Base-by-base conservation (phyloP, 2,113 vertebrate species). In the Phyllostomus hastatus region DNA sequence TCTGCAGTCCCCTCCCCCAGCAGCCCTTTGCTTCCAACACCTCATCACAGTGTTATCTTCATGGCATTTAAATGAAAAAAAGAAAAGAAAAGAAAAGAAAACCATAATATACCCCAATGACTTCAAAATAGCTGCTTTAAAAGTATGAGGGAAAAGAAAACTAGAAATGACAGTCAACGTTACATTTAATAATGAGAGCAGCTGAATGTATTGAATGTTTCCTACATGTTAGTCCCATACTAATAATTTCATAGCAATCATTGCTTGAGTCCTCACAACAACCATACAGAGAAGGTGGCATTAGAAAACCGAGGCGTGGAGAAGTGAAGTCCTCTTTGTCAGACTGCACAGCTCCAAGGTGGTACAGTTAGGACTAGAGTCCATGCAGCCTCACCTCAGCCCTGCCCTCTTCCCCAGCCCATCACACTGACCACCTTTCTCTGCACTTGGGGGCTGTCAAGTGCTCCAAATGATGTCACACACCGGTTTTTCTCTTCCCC, bases 371-470 rank as follows among this genome's bases (percentile, higher is more conserved):
- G 38, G 20, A 24, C 2, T 7, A 28, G 61, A 7, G 5, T 52
- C 5, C 22, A 2, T 9, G 2, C 9, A 14, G 3, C 5, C 50
- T 83, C 15, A 1, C 4, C 16, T 12, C 50, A 6, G 4, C 8
- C 3, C 52, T 31, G 7, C 0, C 22, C 0, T 61, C 43, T 41
- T 70, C 5, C 4, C 54, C 22, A n/a, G 0, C 28, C 16, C 7
- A 1, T 17, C 17, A 10, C 0, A 0, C 7, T 10, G 16, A 43
- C 41, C 16, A 24, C 17, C 4, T 4, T 9, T 5, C 4, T 54
- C 19, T 4, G 19, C 2, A 16, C 14, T 52, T 12, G 0, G 12
- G 48, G 31, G 43, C 43, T 10, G 8, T 2, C 24, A 28, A 0
- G 3, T 5, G 16, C 6, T n/a, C 46, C 70, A 52, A 3, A 3